Conservation (phyloP, 2,113 vertebrate genomes). For the Myotis brandtii region DNA sequence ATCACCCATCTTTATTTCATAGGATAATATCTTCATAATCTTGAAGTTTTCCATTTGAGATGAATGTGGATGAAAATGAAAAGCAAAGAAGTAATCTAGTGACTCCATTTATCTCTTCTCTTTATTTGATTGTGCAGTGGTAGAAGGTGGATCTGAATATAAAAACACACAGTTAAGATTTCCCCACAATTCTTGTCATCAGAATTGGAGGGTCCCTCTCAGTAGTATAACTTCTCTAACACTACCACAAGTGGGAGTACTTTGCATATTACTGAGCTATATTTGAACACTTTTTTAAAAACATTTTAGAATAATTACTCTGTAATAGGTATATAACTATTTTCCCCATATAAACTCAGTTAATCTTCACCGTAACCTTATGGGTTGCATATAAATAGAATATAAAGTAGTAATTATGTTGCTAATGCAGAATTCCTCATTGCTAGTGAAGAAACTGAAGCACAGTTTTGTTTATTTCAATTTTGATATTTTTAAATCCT, state of each 20-base stretch:
- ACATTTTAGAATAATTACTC: neutral
- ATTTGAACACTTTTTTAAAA: neutral
- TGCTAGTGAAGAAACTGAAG: neutral
- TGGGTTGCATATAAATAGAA: neutral
- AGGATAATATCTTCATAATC: neutral
- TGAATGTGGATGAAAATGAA: neutral
- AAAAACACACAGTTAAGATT: neutral
- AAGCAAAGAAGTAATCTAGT: neutral
- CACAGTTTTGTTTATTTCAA: neutral
- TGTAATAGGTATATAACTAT: neutral
- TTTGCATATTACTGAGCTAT: neutral
- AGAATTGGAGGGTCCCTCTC: neutral
- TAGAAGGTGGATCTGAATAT: neutral
- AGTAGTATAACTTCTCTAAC: neutral
- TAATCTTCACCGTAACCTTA: neutral
- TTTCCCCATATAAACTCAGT: neutral
- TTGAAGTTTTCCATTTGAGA: neutral
- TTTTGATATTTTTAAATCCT: neutral
- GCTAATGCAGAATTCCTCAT: neutral
- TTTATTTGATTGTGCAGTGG: neutral
- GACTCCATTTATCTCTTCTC: neutral
- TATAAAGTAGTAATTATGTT: neutral
- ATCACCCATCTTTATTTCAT: neutral
- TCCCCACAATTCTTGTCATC: fast-evolving
- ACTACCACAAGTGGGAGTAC: neutral